Evolutionary conservation across 2,888 invertebrate species (phyloP), one percentile per base, ranked within the genome.

Genomic region (Hipparchia semele): DNA sequence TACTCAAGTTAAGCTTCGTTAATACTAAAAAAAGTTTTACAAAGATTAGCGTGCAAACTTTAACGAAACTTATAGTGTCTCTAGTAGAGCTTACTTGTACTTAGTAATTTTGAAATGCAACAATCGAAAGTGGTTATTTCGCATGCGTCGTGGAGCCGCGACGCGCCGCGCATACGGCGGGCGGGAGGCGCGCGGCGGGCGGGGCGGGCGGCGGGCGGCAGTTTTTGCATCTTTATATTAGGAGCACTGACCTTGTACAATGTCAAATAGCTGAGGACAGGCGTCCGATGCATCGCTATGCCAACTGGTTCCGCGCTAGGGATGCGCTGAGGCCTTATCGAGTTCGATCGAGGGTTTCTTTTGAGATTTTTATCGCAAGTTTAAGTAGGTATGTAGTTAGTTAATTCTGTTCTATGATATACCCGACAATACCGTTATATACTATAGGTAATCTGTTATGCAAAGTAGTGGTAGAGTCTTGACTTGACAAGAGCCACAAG

Each of bases 221-320:
- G 76, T 80, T 90, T 90, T 90, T 91, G 90, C 91, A 91, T 91
- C 87, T 91, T 90, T 92, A 89, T 88, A 92, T 90, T 90, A 92
- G 91, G 92, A 90, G 87, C 91, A 92, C 91, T 92, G 91, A 92
- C 93, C 93, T 94, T 94, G 91, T 90, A 85, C 93, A 93, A 94
- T 93, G 93, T 92, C 93, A 92, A 92, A 94, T 92, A 89, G 91
- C 88, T 92, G 89, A 88, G 88, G 85, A 77, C 78, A 78, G 77
- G 76, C 79, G 78, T 74, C 85, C 89, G 87, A 86, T 80, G 80
- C 80, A 80, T 78, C 78, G 77, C 78, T 74, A 76, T 75, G 78
- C 77, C 76, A 78, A 78, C 77, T 76, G 76, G 79, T 76, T 76
- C 70, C 73, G 71, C 71, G 75, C 73, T 78, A 79, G 77, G 79